Conservation (phyloP, 2,888 invertebrate species). For the Phyllotreta cruciferae region DNA sequence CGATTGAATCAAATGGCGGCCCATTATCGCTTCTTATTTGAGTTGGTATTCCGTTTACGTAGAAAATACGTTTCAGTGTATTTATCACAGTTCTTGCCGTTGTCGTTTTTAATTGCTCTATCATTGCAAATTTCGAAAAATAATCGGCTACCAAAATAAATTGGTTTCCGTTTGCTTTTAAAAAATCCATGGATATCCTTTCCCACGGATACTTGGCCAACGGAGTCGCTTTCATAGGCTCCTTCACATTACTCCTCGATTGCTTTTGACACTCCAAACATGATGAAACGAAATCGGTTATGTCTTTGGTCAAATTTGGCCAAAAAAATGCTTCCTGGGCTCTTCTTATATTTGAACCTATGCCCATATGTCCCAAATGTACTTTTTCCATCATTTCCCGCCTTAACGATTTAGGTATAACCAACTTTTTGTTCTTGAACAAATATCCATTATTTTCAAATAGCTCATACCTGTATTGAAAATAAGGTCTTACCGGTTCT, state of each 20-base stretch:
- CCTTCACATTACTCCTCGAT: constrained; percentile 22
- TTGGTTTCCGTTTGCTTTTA: constrained; percentile 31
- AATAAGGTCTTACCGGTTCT: constrained; percentile 12
- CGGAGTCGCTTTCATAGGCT: constrained; percentile 25
- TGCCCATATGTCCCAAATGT: constrained; percentile 24
- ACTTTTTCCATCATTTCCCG: constrained; percentile 21
- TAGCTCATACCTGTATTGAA: constrained; percentile 10
- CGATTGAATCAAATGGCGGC: constrained; percentile 33
- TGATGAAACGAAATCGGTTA: constrained; percentile 37
- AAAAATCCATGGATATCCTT: constrained; percentile 32
- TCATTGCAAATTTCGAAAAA: constrained; percentile 40
- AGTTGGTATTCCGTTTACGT: constrained; percentile 27
- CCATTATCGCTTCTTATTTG: constrained; percentile 35
- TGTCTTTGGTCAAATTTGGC: constrained; percentile 38
- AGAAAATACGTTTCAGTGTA: constrained; percentile 26
- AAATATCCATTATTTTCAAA: too few species aligned
- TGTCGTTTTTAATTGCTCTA: constrained; percentile 21
- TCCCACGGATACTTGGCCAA: constrained; percentile 30
- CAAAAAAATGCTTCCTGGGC: constrained; percentile 44
- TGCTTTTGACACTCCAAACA: constrained; percentile 30
- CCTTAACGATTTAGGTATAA: constrained; percentile 9
- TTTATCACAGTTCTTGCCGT: constrained; percentile 11
- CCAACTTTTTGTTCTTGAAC: constrained; percentile 17
- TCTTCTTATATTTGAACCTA: constrained; percentile 29
- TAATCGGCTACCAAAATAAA: constrained; percentile 43